A percentile compares a stretch with the other conserved stretches of the same genome.
phyloP scores from a whole-genome alignment of 2,113 vertebrate genomes.

The Ceyx melanurus region DNA sequence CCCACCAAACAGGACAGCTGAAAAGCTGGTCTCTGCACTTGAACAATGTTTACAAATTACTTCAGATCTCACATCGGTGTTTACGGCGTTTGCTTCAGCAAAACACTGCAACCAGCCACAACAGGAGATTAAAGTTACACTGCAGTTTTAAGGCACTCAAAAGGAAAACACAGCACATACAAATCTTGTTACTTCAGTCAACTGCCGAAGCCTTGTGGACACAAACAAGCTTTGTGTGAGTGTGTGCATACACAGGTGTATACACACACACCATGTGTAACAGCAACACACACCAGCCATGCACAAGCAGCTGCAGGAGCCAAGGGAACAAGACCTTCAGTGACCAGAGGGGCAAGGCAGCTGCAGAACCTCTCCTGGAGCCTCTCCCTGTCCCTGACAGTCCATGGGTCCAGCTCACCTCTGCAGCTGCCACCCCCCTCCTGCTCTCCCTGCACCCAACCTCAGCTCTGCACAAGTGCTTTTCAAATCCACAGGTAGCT shows the following conservation, averaged over 20 bases:
- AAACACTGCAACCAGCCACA: background rate
- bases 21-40: background rate
- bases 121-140: background rate
- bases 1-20: background rate
- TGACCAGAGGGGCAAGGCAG: background rate
- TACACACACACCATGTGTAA: background rate
- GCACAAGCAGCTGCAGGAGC: background rate
- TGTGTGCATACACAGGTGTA: fast-evolving
- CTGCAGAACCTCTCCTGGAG: background rate
- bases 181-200: background rate
- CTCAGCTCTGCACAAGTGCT: background rate
- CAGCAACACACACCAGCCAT: background rate
- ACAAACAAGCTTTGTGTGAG: background rate
- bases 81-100: background rate
- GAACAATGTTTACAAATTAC: background rate
- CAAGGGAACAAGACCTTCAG: background rate
- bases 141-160: background rate
- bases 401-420: background rate
- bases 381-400: background rate
- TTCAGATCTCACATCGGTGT: background rate
- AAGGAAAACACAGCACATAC: background rate
- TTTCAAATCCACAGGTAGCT: background rate
- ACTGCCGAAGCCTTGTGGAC: background rate
- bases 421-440: background rate
- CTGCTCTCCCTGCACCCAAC: background rate